phyloP scores from a whole-genome alignment of 2,113 vertebrate species.

The Callopanchax toddi region DNA sequence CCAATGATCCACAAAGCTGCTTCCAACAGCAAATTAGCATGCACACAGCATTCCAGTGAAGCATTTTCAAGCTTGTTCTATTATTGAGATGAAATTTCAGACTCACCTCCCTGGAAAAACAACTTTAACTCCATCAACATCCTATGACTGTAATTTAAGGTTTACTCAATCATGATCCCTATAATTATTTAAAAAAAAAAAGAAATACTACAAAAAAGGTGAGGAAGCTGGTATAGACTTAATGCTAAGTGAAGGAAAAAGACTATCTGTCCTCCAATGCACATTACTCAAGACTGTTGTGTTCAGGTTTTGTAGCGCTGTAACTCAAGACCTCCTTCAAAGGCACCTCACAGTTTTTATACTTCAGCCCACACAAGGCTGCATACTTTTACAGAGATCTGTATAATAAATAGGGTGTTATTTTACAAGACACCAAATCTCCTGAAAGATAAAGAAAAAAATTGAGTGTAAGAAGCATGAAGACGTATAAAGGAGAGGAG shows the following conservation, averaged over 20 bases:
- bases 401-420: constrained; percentile 63
- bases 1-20: no score
- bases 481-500: not conserved
- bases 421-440: constrained; percentile 61
- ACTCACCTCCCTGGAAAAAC: not conserved
- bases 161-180: not conserved
- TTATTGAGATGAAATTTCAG: no score
- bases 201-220: not conserved
- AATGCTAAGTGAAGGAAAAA: not conserved
- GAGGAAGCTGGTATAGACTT: no score
- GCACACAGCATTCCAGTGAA: no score
- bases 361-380: constrained; percentile 55
- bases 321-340: constrained; percentile 52
- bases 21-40: no score
- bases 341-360: constrained; percentile 41
- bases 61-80: no score
- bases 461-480: constrained; percentile 7
- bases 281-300: constrained; percentile 5
- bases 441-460: constrained; percentile 22
- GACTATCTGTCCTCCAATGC: not conserved
- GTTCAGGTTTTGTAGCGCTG: constrained; percentile 8
- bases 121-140: not conserved
- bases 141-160: no score
- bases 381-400: constrained; percentile 62
- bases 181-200: not conserved